Base-by-base conservation (phyloP, 2,888 invertebrate species). In the Teleogryllus oceanicus region DNA sequence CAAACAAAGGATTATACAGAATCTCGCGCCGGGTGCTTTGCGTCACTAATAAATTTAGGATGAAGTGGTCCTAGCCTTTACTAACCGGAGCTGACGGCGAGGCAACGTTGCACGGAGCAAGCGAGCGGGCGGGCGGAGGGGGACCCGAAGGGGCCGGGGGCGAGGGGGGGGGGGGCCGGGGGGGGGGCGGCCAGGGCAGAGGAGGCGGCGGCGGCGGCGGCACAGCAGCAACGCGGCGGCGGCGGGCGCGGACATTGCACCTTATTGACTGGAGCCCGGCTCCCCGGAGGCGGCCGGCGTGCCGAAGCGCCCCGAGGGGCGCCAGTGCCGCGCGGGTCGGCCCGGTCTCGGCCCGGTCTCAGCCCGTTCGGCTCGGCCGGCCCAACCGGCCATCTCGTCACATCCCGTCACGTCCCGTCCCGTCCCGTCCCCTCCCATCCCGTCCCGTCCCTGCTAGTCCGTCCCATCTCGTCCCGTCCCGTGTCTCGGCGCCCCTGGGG, bases 181-280 rank as follows among this genome's bases (percentile, higher is more conserved):
- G n/a, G 13, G 62, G n/a, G n/a, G n/a, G n/a, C 51, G 78, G 81
- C 79, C 81, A 81, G 81, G 50, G 75, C 75, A 78, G 78, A 78
- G 79, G 80, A 87, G 88, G 88, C 87, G 88, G 88, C n/a, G 62
- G 62, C 62, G 24, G 88, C 89, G 88, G 88, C 87, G 86, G 86
- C 86, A 21, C 21, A 87, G 87, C 86, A 87, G 87, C 87, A 37
- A 37, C 37, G 79, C 87, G 88, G 88, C 87, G 88, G 88, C 18
- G 62, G 62, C 62, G n/a, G 62, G 62, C 62, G 88, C 89, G 88
- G 88, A 87, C 87, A 86, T 87, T 87, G 87, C 87, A 87, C 87
- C 87, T 87, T 87, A 87, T 87, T 87, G 87, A 88, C 88, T 89
- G 86, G 89, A 88, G 79, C 74, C 81, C 78, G 77, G 79, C 79